These are phyloP conservation scores for Nezara viridula DNA, from an alignment of 2,888 invertebrate species.

Conservation along the genomic window DNA sequence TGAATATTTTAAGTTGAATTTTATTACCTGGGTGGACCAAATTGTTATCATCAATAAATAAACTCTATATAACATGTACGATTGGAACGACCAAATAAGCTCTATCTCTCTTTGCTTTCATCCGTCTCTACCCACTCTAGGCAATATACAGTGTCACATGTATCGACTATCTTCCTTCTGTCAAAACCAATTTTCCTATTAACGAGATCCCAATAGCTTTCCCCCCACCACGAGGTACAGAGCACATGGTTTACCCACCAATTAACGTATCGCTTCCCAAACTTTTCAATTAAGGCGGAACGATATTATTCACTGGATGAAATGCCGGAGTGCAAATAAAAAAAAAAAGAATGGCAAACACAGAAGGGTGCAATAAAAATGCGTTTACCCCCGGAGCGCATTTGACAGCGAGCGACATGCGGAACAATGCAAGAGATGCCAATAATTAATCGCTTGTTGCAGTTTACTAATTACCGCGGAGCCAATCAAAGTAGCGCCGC, in stretches of 20 bases:
- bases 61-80: too few relatives aligned
- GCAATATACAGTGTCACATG: not conserved
- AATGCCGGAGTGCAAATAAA: constrained; percentile 29
- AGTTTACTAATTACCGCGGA: constrained; percentile 48
- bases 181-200: constrained; percentile 45
- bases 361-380: constrained; percentile 48
- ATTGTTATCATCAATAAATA: too few relatives aligned
- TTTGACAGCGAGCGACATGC: not conserved
- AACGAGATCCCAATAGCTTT: not conserved
- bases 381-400: constrained; percentile 46
- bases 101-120: not conserved
- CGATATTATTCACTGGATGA: constrained; percentile 10
- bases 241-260: constrained; percentile 21
- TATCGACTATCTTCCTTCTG: not conserved
- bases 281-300: constrained; percentile 29
- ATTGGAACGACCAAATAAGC: too few relatives aligned
- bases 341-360: not conserved
- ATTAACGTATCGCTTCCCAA: constrained; percentile 22
- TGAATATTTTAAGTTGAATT: too few relatives aligned
- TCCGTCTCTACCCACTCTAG: not conserved
- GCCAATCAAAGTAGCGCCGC: constrained; percentile 29
- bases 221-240: not conserved
- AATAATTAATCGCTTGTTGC: constrained; percentile 56
- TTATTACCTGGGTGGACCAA: too few relatives aligned
- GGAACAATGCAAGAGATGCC: constrained; percentile 35